These are phyloP conservation scores for Psylliodes chrysocephalus DNA, from an alignment of 2,888 invertebrate species.

Conservation along the genomic window DNA sequence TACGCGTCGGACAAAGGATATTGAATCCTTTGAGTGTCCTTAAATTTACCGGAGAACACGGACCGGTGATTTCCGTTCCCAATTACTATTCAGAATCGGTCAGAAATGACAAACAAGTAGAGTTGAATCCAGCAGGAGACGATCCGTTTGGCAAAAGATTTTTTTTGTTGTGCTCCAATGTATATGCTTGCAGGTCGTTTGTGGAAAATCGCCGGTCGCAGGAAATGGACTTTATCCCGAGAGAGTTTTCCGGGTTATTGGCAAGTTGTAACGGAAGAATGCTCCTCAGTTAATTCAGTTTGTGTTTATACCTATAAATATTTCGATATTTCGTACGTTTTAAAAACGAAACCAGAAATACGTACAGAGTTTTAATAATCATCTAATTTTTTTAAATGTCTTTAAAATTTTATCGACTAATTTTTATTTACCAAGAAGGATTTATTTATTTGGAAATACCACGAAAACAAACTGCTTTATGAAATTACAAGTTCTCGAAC, in stretches of 20 bases:
- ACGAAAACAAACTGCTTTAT: too few relatives aligned
- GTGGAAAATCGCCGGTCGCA: constrained; percentile 6
- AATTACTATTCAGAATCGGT: constrained; percentile 22
- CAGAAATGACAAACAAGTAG: constrained; percentile 21
- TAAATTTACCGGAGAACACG: not conserved
- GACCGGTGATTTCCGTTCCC: not conserved
- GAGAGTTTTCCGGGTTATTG: constrained; percentile 8
- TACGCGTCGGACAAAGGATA: too few relatives aligned
- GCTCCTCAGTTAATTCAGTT: not conserved
- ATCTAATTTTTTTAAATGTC: too few relatives aligned
- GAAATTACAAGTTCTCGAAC: too few relatives aligned
- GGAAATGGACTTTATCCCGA: not conserved
- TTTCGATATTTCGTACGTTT: too few relatives aligned
- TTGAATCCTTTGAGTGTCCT: too few relatives aligned
- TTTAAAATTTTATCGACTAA: too few relatives aligned
- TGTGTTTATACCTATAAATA: not conserved
- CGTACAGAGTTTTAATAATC: too few relatives aligned
- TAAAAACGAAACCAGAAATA: too few relatives aligned
- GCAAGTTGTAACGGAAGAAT: not conserved
- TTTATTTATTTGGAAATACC: too few relatives aligned
- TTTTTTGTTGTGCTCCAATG: constrained; percentile 16
- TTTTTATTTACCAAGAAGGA: too few relatives aligned
- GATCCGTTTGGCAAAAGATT: constrained; percentile 9
- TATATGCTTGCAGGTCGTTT: constrained; percentile 14
- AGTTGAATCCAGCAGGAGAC: not conserved